phyloP scores from a whole-genome alignment of 2,888 invertebrate species.

The Callyntrura guangdongensis region DNA sequence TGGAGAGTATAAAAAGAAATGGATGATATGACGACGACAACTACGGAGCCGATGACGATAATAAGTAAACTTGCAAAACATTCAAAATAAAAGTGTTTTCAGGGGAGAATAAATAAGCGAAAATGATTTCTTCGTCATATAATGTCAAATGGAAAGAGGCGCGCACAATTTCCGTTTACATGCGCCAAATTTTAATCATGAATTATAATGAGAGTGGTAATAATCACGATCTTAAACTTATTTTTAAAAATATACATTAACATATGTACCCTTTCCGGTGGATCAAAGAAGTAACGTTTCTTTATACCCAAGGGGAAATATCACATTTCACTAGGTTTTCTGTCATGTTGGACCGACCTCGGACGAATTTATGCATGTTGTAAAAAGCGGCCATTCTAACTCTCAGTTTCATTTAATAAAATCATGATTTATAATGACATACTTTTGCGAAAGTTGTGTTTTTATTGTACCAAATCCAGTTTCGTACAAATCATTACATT shows the following conservation, averaged over 20 bases:
- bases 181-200: not conserved
- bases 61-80: not conserved
- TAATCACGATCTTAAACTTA: not conserved
- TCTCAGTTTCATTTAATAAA: conserved; percentile 23
- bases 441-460: not conserved
- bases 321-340: not conserved
- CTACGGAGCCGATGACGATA: not conserved
- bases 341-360: not conserved
- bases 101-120: not conserved
- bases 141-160: no score
- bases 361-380: not conserved
- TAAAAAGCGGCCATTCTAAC: not conserved
- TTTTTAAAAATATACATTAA: not conserved
- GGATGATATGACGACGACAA: not conserved
- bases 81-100: not conserved
- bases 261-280: not conserved
- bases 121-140: no score
- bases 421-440: conserved; percentile 8
- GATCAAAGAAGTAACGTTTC: not conserved
- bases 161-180: no score
- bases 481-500: conserved; percentile 1
- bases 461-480: not conserved
- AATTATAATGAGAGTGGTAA: not conserved
- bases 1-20: not conserved
- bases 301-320: not conserved